A percentile compares a stretch with the other conserved stretches of the same genome.
phyloP scores from a whole-genome alignment of 2,888 invertebrate species.

The Osmoderma eremita region DNA sequence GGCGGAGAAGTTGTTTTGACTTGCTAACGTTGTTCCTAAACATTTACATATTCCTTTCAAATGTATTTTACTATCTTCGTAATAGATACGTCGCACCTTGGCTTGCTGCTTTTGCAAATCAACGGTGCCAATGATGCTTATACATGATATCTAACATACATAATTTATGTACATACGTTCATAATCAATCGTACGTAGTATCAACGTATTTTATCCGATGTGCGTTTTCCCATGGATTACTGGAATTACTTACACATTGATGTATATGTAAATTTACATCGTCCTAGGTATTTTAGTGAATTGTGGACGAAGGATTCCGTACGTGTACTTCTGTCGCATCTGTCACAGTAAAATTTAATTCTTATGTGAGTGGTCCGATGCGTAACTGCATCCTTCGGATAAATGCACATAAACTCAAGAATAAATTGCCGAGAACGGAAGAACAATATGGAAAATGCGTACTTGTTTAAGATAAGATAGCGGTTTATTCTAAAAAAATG shows the following conservation, averaged over 20 bases:
- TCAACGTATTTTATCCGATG: slow-evolving; percentile 6
- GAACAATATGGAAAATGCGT: slow-evolving; percentile 10
- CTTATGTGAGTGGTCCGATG: background rate
- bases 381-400: background rate
- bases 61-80: slow-evolving; percentile 36
- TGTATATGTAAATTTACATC: slow-evolving; percentile 32
- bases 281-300: slow-evolving; percentile 24
- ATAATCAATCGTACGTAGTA: no score
- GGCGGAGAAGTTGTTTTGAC: slow-evolving; percentile 26
- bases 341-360: slow-evolving; percentile 26
- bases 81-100: background rate
- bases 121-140: no score
- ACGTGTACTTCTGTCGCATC: background rate
- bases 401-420: background rate
- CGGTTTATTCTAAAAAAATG: no score
- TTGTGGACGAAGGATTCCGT: background rate
- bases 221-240: slow-evolving; percentile 34
- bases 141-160: slow-evolving; percentile 6
- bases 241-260: slow-evolving; percentile 35
- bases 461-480: background rate
- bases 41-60: slow-evolving; percentile 44
- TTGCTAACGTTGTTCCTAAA: slow-evolving; percentile 26
- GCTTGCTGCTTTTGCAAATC: slow-evolving; percentile 10
- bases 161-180: slow-evolving; percentile 6
- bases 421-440: slow-evolving; percentile 1